Conservation (phyloP, 2,113 vertebrate genomes). For the Aspidoscelis tigris region DNA sequence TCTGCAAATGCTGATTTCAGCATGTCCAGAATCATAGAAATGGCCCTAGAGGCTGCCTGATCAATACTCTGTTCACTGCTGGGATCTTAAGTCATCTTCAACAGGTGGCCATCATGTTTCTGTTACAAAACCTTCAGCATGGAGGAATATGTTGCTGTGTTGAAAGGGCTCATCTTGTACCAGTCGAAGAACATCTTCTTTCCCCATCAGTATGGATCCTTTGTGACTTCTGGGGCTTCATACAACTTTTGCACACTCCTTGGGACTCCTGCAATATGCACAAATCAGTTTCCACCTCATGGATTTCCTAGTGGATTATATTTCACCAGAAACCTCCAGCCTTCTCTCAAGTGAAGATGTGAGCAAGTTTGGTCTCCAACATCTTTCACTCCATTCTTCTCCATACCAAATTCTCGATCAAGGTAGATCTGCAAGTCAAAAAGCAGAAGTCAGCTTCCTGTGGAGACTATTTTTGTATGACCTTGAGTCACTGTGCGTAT, state of each 20-base stretch:
- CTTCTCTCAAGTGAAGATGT: neutral
- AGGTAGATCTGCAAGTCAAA: rapidly evolving
- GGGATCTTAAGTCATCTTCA: too few species aligned
- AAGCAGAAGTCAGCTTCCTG: neutral
- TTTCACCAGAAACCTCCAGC: neutral
- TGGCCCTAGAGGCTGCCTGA: too few species aligned
- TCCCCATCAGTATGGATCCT: too few species aligned
- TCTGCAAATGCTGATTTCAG: too few species aligned
- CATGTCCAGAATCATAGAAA: too few species aligned
- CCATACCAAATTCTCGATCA: neutral
- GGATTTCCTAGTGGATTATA: neutral
- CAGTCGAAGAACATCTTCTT: too few species aligned
- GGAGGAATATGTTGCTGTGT: too few species aligned
- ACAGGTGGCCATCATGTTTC: too few species aligned
- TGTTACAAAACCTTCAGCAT: too few species aligned
- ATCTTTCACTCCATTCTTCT: neutral
- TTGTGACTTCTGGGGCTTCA: neutral
- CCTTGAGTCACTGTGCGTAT: neutral
- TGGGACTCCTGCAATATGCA: too few species aligned
- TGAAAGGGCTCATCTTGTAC: too few species aligned
- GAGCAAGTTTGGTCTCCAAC: neutral
- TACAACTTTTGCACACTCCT: neutral
- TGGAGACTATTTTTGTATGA: conserved; percentile 38
- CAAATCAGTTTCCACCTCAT: neutral
- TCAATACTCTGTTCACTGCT: too few species aligned